A percentile compares a stretch with the other conserved stretches of the same genome.
These are phyloP conservation scores for Astyanax mexicanus DNA, from an alignment of 2,797 vertebrate species.

Conservation along the genomic window DNA sequence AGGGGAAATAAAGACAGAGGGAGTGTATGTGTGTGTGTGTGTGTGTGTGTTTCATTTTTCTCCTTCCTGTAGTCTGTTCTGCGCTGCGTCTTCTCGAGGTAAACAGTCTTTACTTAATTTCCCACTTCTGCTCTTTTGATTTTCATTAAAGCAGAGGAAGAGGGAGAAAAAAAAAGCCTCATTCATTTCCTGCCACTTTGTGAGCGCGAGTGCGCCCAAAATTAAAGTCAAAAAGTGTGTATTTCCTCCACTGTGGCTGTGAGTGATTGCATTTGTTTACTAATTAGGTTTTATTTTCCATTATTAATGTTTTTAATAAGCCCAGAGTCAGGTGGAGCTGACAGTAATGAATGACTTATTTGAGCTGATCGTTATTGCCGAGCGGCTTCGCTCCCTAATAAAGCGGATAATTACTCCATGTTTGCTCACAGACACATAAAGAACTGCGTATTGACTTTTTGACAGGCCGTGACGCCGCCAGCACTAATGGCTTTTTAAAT, in stretches of 20 bases:
- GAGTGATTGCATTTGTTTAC: conserved; percentile 85
- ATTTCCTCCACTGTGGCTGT: conserved; percentile 69
- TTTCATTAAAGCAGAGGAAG: conserved; percentile 54
- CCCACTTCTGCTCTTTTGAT: conserved; percentile 61
- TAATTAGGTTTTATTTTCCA: conserved; percentile 82
- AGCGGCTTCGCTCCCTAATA: conserved; percentile 78
- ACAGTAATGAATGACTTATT: conserved; percentile 88
- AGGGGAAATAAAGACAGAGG: conserved; percentile 54
- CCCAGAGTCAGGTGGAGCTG: conserved; percentile 81
- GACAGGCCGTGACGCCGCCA: conserved; percentile 79
- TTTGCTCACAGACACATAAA: conserved; percentile 83
- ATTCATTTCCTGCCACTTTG: conserved; percentile 52
- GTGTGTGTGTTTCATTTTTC: conserved; percentile 41
- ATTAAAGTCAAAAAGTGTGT: conserved; percentile 69
- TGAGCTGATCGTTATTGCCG: conserved; percentile 81
- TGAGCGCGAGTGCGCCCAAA: conserved; percentile 34
- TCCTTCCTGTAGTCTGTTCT: conserved; percentile 28
- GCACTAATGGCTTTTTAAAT: conserved; percentile 85
- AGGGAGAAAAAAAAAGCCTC: background rate
- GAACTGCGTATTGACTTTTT: conserved; percentile 84
- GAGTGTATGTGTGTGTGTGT: conserved; percentile 8
- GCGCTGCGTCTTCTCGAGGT: conserved; percentile 43
- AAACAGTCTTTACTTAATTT: conserved; percentile 65
- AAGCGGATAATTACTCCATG: conserved; percentile 85
- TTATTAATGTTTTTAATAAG: conserved; percentile 87